A percentile compares a stretch with the other conserved stretches of the same genome.
phyloP scores from a whole-genome alignment of 2,113 vertebrate genomes.

The Centropristis striata region DNA sequence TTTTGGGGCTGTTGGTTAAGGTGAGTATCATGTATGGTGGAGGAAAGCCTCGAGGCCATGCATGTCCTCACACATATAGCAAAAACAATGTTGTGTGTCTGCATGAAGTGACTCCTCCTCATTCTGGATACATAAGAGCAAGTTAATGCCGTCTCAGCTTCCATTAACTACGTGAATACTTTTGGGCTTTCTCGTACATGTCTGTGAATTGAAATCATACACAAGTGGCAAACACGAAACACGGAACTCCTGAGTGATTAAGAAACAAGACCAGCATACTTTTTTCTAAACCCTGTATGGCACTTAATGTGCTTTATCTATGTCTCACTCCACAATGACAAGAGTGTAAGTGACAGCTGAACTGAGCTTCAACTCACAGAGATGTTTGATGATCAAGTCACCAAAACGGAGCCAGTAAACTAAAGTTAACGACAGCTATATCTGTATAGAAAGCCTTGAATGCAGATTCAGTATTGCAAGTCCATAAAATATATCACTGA shows the following conservation, averaged over 20 bases:
- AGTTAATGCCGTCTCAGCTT: background rate
- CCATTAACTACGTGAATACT: background rate
- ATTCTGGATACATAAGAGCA: background rate
- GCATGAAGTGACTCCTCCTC: background rate
- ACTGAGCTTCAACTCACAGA: background rate
- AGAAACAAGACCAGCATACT: background rate
- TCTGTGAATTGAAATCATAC: background rate
- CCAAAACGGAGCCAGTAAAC: background rate
- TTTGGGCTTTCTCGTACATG: background rate
- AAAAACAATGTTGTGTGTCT: constrained; percentile 3
- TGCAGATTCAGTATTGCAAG: background rate
- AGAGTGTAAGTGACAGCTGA: background rate
- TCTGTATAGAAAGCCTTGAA: background rate
- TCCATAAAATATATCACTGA: background rate
- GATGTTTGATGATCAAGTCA: background rate
- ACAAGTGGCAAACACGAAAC: too few relatives aligned
- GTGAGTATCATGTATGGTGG: background rate
- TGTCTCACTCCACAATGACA: background rate
- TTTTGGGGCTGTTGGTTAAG: background rate
- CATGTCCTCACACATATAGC: background rate
- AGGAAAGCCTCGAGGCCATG: too few relatives aligned
- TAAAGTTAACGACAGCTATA: too few relatives aligned
- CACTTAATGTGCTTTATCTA: background rate
- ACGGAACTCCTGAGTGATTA: background rate
- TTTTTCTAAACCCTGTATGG: background rate